Evolutionary conservation across 1,140 invertebrate species (phyloP).

Genomic region (Bombus consobrinus): DNA sequence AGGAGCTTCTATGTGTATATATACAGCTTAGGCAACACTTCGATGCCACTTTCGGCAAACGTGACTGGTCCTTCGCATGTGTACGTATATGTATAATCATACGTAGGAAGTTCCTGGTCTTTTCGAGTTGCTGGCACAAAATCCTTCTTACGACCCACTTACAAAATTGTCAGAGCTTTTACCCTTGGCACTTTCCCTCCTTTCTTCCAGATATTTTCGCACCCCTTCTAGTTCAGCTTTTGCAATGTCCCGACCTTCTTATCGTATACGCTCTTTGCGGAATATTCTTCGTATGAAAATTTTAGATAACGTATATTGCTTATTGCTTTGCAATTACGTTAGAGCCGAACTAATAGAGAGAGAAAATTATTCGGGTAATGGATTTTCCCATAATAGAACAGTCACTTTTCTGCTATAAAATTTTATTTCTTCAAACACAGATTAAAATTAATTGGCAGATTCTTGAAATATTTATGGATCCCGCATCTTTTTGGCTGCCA

Average conservation of each 20-base stretch:
- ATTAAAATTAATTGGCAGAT: too few relatives aligned
- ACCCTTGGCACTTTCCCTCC: background rate
- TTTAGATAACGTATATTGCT: too few relatives aligned
- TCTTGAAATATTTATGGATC: too few relatives aligned
- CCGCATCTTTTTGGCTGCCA: too few relatives aligned
- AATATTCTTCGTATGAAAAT: too few relatives aligned
- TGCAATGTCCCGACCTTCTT: background rate
- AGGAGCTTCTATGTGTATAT: background rate
- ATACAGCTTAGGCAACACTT: background rate
- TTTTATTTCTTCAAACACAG: too few relatives aligned
- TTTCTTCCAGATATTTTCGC: background rate
- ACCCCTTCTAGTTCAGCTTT: background rate
- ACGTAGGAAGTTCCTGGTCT: background rate
- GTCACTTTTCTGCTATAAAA: too few relatives aligned
- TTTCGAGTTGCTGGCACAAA: slow-evolving; percentile 2
- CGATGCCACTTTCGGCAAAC: background rate
- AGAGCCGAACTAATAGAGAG: too few relatives aligned
- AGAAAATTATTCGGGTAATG: too few relatives aligned
- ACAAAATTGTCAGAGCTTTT: slow-evolving; percentile 25
- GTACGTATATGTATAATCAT: background rate
- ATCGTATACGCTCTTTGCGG: background rate
- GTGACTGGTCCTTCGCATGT: background rate
- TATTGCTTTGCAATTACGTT: too few relatives aligned
- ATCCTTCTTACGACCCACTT: slow-evolving; percentile 41
- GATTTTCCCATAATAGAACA: too few relatives aligned